Conservation (phyloP, 2,888 invertebrate genomes). For the Cheilosia vulpina region DNA sequence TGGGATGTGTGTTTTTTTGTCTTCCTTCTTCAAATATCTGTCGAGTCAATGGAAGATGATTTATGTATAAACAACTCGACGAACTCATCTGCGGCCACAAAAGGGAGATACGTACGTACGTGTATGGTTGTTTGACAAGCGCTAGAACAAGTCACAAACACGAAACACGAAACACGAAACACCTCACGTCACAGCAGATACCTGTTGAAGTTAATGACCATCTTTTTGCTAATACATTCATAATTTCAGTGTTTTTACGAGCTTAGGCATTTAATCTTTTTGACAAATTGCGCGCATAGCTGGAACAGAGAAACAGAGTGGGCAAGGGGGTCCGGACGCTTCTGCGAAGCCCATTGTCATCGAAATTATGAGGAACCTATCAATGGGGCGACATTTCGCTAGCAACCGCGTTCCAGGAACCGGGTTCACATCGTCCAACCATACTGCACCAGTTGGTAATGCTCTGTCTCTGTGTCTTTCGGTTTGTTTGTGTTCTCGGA, state of each 20-base stretch:
- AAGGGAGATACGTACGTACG: conserved; percentile 19
- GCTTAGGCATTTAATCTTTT: conserved; percentile 54
- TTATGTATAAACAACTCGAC: conserved; percentile 43
- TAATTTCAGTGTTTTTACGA: conserved; percentile 44
- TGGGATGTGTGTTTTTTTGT: not conserved
- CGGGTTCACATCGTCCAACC: conserved; percentile 25
- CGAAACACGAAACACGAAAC: not conserved
- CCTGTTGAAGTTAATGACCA: conserved; percentile 48
- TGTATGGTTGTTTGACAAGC: conserved; percentile 52
- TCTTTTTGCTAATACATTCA: conserved; percentile 57
- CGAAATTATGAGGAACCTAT: conserved; percentile 41
- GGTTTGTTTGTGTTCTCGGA: conserved; percentile 56
- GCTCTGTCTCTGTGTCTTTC: conserved; percentile 3
- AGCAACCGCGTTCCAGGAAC: conserved; percentile 49
- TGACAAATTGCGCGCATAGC: conserved; percentile 62
- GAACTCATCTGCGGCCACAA: not conserved
- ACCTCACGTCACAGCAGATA: conserved; percentile 5
- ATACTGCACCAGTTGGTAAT: conserved; percentile 50
- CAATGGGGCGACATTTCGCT: conserved; percentile 22
- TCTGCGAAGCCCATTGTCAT: conserved; percentile 28
- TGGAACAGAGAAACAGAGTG: conserved; percentile 13
- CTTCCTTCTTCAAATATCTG: conserved; percentile 39
- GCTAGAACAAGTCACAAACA: conserved; percentile 50
- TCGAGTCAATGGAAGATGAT: conserved; percentile 54
- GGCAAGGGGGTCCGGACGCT: not conserved